Percentiles rank a stretch among this genome's conserved stretches.
Conservation (phyloP, 2,113 vertebrate genomes). For the Takifugu bimaculatus region DNA sequence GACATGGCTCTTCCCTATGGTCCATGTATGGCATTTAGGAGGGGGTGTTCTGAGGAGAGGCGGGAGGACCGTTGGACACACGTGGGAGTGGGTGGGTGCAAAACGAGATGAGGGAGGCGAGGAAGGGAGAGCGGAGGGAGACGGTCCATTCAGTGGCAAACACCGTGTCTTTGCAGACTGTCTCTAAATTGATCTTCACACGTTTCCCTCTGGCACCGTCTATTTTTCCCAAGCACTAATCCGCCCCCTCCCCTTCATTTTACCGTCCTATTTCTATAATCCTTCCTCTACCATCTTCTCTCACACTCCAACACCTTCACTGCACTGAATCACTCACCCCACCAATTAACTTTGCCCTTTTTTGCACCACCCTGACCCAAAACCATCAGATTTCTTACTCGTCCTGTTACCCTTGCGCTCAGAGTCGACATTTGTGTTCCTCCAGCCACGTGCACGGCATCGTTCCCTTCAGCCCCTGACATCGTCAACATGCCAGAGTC, state of each 20-base stretch:
- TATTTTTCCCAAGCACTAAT: slow-evolving; percentile 54
- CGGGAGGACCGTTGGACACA: slow-evolving; percentile 29
- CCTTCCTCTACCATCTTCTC: slow-evolving; percentile 30
- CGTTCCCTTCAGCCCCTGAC: slow-evolving; percentile 40
- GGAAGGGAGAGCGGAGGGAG: slow-evolving; percentile 4
- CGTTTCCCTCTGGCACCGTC: slow-evolving; percentile 46
- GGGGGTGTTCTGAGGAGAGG: slow-evolving; percentile 4
- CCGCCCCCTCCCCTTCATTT: slow-evolving; percentile 17
- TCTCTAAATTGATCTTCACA: slow-evolving; percentile 53
- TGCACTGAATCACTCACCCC: neutral
- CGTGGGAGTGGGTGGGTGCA: slow-evolving; percentile 56
- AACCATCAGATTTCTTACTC: slow-evolving; percentile 1
- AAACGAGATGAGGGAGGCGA: slow-evolving; percentile 42
- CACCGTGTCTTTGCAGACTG: slow-evolving; percentile 44
- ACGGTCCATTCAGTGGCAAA: slow-evolving; percentile 36
- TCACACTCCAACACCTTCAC: slow-evolving; percentile 21
- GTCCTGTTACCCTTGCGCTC: slow-evolving; percentile 8
- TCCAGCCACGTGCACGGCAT: slow-evolving; percentile 27
- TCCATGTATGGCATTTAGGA: slow-evolving; percentile 44
- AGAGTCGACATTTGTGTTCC: slow-evolving; percentile 28
- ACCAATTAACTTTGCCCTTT: slow-evolving; percentile 2
- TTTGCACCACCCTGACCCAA: slow-evolving; percentile 1
- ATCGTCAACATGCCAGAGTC: slow-evolving; percentile 16
- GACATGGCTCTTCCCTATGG: slow-evolving; percentile 29
- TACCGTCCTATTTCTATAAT: slow-evolving; percentile 51